These are phyloP conservation scores for Chauna torquata DNA, from an alignment of 2,113 vertebrate species.

Conservation along the genomic window DNA sequence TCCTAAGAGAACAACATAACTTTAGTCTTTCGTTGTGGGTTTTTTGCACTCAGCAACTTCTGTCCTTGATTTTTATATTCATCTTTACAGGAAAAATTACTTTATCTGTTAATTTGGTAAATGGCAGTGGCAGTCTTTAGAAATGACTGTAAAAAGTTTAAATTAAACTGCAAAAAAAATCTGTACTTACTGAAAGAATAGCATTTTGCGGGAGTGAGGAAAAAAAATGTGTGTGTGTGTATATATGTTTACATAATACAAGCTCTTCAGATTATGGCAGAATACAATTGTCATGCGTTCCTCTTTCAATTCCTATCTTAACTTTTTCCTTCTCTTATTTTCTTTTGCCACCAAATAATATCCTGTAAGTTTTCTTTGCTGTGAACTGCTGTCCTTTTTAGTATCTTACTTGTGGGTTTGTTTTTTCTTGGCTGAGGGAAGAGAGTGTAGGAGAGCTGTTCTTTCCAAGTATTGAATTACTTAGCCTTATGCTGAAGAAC, in stretches of 20 bases:
- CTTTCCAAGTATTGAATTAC: not conserved
- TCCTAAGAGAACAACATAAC: not conserved
- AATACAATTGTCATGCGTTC: not conserved
- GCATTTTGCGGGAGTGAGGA: not conserved
- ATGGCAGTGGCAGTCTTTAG: not conserved
- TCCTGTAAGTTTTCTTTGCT: not conserved
- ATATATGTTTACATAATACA: not conserved
- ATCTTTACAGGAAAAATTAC: not conserved
- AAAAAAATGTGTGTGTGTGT: not conserved
- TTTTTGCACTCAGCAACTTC: not conserved
- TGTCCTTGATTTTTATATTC: not conserved
- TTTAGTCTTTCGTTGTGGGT: not conserved
- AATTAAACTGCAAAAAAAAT: not conserved
- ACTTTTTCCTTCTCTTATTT: not conserved
- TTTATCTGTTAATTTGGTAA: not conserved
- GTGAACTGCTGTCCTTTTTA: not conserved
- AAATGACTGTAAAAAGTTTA: not conserved
- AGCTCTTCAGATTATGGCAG: not conserved
- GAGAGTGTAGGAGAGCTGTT: not conserved
- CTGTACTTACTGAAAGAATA: not conserved
- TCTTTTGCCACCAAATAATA: not conserved
- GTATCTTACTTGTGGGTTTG: not conserved
- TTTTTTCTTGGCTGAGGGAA: not conserved
- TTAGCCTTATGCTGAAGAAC: not conserved
- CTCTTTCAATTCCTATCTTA: not conserved